phyloP scores from a whole-genome alignment of 2,113 vertebrate species.

The Gallinago undulata region DNA sequence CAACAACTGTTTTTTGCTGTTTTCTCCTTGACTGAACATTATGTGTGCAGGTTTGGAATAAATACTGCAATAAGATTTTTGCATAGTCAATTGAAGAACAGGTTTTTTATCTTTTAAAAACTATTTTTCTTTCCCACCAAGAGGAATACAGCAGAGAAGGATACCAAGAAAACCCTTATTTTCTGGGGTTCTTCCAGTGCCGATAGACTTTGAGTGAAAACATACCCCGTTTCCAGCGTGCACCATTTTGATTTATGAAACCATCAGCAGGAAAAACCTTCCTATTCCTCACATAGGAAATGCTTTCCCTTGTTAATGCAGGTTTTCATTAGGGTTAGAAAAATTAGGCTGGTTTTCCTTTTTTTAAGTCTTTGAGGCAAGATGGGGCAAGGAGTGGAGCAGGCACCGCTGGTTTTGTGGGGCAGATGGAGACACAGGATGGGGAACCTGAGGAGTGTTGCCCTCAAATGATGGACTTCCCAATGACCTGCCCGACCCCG shows the following conservation, averaged over 20 bases:
- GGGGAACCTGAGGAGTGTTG: background rate
- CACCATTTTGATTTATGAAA: background rate
- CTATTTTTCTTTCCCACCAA: constrained; percentile 71
- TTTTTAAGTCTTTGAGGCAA: background rate
- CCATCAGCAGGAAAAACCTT: background rate
- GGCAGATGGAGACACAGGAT: background rate
- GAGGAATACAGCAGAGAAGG: constrained; percentile 40
- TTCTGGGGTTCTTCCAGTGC: background rate
- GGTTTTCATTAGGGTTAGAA: background rate
- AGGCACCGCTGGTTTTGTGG: background rate
- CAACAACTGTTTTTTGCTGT: constrained; percentile 91
- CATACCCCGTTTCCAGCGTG: accelerated
- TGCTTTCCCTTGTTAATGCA: background rate
- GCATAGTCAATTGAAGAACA: constrained; percentile 81
- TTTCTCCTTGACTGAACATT: constrained; percentile 86
- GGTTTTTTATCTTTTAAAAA: constrained; percentile 77
- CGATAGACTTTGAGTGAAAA: background rate
- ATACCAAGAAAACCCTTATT: background rate
- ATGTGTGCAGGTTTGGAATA: constrained; percentile 84
- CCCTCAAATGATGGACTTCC: accelerated
- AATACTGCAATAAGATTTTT: constrained; percentile 83
- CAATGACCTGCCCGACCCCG: accelerated
- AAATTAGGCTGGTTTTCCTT: background rate
- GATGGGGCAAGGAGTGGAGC: background rate
- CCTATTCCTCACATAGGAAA: background rate